Percentiles rank a stretch among this genome's conserved stretches.
These are phyloP conservation scores for Trissolcus brochymenae DNA, from an alignment of 2,888 invertebrate genomes.

Conservation along the genomic window DNA sequence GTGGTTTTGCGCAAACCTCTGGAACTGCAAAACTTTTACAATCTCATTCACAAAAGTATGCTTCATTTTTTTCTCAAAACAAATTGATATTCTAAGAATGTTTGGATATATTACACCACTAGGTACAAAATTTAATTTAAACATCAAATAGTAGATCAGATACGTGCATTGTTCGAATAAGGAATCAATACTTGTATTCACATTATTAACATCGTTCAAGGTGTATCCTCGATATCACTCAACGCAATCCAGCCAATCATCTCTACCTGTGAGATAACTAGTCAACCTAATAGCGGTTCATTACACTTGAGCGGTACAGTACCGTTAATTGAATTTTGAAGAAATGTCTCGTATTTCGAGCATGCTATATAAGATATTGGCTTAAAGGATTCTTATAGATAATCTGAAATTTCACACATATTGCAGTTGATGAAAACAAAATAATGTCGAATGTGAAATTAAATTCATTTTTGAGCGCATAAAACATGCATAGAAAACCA, in stretches of 20 bases:
- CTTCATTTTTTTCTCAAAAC: no score
- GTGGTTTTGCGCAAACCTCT: no score
- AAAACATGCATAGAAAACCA: no score
- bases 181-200: conserved; percentile 22
- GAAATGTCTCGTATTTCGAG: conserved; percentile 3
- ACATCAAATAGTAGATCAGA: no score
- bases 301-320: conserved; percentile 9
- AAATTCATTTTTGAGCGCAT: no score
- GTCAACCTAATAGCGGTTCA: conserved; percentile 15
- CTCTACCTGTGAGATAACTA: conserved; percentile 33
- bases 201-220: conserved; percentile 17
- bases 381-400: conserved; percentile 20
- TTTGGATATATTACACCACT: no score
- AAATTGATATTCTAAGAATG: no score
- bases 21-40: no score
- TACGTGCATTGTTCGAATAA: conserved; percentile 2
- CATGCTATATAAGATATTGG: conserved; percentile 6
- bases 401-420: conserved; percentile 14
- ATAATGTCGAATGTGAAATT: no score
- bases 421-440: conserved; percentile 2
- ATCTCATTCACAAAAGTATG: no score
- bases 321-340: conserved; percentile 42
- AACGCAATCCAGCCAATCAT: conserved; percentile 41
- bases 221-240: conserved; percentile 25
- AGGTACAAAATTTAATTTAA: no score